phyloP scores from a whole-genome alignment of 2,888 invertebrate species.

The Achlya flavicornis region DNA sequence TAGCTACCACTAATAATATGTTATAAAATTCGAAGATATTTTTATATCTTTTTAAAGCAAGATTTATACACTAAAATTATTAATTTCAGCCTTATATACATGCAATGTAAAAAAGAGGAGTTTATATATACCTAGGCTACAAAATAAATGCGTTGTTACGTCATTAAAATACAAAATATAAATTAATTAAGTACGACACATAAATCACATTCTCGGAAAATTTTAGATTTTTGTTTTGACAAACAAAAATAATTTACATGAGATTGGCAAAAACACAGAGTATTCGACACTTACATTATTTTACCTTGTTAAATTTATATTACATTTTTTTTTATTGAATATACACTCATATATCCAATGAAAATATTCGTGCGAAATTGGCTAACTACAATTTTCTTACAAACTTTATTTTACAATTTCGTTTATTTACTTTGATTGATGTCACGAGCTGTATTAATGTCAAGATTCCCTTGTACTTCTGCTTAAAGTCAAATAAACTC shows the following conservation, averaged over 20 bases:
- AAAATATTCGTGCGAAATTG: conserved; percentile 68
- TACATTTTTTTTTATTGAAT: conserved; percentile 33
- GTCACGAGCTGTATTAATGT: neutral
- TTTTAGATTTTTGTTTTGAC: conserved; percentile 19
- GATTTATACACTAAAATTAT: conserved; percentile 50
- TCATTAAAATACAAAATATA: conserved; percentile 39
- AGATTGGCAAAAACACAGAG: conserved; percentile 38
- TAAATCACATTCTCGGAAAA: conserved; percentile 61
- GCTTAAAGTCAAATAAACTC: neutral
- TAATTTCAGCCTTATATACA: conserved; percentile 72
- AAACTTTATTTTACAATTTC: conserved; percentile 31
- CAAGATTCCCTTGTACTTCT: neutral
- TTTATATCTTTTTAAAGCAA: conserved; percentile 45
- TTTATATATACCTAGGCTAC: conserved; percentile 40
- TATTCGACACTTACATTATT: conserved; percentile 44
- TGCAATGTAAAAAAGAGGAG: conserved; percentile 52
- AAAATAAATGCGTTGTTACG: conserved; percentile 52
- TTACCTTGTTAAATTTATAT: conserved; percentile 27
- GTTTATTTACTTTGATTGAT: neutral
- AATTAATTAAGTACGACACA: conserved; percentile 68
- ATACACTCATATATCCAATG: conserved; percentile 58
- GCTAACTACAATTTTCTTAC: conserved; percentile 70
- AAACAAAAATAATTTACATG: conserved; percentile 18
- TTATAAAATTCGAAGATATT: conserved; percentile 24
- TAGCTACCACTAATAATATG: conserved; percentile 23